phyloP scores from a whole-genome alignment of 2,797 vertebrate genomes.

The Protosalanx chinensis region DNA sequence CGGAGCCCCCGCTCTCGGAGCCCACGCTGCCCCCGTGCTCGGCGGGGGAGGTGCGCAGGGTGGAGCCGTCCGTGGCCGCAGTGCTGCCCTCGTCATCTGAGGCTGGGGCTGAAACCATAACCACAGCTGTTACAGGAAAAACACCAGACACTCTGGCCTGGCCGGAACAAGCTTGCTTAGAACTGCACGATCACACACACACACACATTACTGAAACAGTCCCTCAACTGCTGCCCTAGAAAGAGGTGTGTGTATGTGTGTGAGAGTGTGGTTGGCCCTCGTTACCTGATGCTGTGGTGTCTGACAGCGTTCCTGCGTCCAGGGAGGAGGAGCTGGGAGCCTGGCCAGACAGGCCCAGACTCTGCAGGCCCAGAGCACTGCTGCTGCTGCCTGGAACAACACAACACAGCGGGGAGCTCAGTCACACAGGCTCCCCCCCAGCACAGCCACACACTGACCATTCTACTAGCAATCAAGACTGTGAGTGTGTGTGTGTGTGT shows the following conservation, averaged over 20 bases:
- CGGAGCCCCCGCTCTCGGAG: conserved; percentile 97
- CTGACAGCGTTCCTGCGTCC: conserved; percentile 96
- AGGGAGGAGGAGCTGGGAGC: conserved; percentile 97
- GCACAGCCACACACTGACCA: no score
- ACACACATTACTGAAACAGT: conserved; percentile 11
- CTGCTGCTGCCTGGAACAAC: conserved; percentile 89
- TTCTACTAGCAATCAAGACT: no score
- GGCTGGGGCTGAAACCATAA: conserved; percentile 98
- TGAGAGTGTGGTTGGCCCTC: conserved; percentile 12
- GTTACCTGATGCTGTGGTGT: conserved; percentile 99
- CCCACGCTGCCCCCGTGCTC: conserved; percentile 98
- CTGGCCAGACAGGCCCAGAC: conserved; percentile 94
- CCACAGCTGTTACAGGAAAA: conserved; percentile 96
- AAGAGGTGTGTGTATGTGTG: background rate
- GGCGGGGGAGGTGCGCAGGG: conserved; percentile 93
- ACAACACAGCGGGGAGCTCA: conserved; percentile 7
- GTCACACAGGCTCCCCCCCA: background rate
- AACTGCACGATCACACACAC: conserved; percentile 32
- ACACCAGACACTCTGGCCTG: conserved; percentile 72
- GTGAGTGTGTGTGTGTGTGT: no score
- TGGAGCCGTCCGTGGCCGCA: conserved; percentile 96
- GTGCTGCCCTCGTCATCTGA: conserved; percentile 99
- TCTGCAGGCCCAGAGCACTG: conserved; percentile 96
- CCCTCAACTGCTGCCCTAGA: background rate
- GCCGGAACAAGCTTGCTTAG: conserved; percentile 45